Evolutionary conservation across 2,113 vertebrate species (phyloP).

Genomic region (Oostethus manadensis): DNA sequence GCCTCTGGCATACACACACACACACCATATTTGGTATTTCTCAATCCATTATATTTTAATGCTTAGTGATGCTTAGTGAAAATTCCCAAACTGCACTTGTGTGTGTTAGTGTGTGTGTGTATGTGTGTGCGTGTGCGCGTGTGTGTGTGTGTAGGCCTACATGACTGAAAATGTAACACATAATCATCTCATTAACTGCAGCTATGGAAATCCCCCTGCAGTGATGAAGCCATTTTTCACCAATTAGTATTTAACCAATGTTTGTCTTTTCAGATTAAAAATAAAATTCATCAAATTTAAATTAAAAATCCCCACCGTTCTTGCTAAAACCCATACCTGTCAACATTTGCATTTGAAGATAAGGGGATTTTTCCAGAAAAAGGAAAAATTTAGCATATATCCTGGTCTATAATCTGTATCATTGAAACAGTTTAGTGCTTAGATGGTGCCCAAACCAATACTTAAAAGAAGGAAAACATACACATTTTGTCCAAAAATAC

Average conservation of each 20-base stretch:
- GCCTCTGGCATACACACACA: conserved; percentile 33
- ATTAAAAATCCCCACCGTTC: neutral
- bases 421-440: no score
- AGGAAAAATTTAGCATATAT: no score
- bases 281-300: neutral
- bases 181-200: neutral
- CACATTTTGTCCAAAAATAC: no score
- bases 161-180: conserved; percentile 12
- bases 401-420: no score
- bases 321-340: no score
- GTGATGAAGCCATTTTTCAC: neutral
- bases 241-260: neutral
- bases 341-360: no score
- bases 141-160: neutral
- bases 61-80: conserved; percentile 45
- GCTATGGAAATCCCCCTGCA: neutral
- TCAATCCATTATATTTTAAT: conserved; percentile 45
- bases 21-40: conserved; percentile 21
- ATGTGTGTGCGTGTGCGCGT: neutral
- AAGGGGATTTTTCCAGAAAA: no score
- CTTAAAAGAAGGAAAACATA: no score
- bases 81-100: conserved; percentile 42
- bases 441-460: no score
- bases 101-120: neutral
- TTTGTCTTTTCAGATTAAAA: neutral